Base-by-base conservation (phyloP, 2,797 vertebrate genomes). In the Caiman crocodilus region DNA sequence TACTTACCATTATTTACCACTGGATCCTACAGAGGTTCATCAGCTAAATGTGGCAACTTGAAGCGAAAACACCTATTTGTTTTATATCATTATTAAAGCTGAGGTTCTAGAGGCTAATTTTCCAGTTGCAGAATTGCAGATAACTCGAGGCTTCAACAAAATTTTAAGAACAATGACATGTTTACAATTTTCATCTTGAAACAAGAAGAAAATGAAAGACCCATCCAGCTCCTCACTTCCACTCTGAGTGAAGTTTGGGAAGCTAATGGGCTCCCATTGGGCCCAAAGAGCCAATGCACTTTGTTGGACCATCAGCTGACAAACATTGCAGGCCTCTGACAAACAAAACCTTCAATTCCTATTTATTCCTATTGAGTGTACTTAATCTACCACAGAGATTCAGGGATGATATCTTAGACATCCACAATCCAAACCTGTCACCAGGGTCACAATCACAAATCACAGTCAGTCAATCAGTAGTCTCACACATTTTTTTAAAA, bases 381-480 rank as follows among this genome's bases (percentile, higher is more conserved):
- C 85, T 73, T 73, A 67, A 85, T 21, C 79, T 15, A 93, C 64
- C 75, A 71, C 9, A 85, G 42, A 8, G 76, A 6, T 32, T 83
- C 13, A 26, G 26, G 13, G 20, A 4, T 79, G 23, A 60, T 91
- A 87, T 76, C 28, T 10, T 67, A 15, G 60, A 76, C 15, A 89
- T 77, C 15, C 59, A 13, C 13, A 90, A 59, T 2, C 80, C 2
- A 32, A 93, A 76, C 56, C 61, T 85, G 26, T 21, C 64, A 87
- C 32, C 14, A 71, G 42, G 88, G 58, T 1, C 2, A 0, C 79
- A 50, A 50, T 50, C 42, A 76, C 56, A n/a, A 21, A 35, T 83
- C 23, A 35, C 2, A 1, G 0, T 28, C 2, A 1, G 0, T 28
- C n/a, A 15, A 65, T 17, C 64, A 30, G 26, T 65, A 50, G 42